These are phyloP conservation scores for Brotogeris chrysoptera DNA, from an alignment of 2,797 vertebrate genomes.

Conservation along the genomic window DNA sequence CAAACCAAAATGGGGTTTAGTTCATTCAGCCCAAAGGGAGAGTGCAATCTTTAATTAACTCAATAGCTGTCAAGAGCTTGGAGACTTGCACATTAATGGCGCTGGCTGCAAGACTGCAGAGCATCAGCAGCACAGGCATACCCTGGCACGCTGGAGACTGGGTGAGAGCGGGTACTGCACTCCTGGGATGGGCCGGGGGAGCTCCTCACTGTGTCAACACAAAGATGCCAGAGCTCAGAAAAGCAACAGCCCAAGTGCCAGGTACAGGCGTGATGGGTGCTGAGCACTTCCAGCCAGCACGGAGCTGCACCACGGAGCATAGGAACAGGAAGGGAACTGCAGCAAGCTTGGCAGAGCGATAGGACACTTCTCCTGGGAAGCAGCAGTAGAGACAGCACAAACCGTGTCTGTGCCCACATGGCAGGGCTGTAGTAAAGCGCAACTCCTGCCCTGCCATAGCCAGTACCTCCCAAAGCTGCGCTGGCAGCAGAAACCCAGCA, in stretches of 20 bases:
- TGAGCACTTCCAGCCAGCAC: neutral
- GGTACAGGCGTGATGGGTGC: fast-evolving
- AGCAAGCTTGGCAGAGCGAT: neutral
- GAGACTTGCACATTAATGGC: neutral
- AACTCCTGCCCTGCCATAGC: neutral
- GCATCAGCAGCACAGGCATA: neutral
- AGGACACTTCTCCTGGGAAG: neutral
- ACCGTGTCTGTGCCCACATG: neutral
- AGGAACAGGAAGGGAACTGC: neutral
- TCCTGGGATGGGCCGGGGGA: neutral
- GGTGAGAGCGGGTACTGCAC: neutral
- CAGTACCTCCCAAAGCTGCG: neutral
- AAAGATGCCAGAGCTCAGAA: neutral
- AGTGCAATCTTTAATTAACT: neutral
- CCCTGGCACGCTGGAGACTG: neutral
- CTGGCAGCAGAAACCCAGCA: neutral
- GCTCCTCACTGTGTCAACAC: fast-evolving
- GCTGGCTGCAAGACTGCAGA: neutral
- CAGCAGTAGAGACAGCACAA: neutral
- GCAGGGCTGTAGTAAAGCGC: neutral
- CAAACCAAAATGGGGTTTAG: neutral
- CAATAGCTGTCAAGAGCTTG: neutral
- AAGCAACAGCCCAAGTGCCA: fast-evolving
- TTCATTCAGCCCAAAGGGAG: neutral
- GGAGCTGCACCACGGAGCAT: neutral